These are phyloP conservation scores for Sarcophaga rosellei DNA, from an alignment of 2,888 invertebrate genomes.

Conservation along the genomic window DNA sequence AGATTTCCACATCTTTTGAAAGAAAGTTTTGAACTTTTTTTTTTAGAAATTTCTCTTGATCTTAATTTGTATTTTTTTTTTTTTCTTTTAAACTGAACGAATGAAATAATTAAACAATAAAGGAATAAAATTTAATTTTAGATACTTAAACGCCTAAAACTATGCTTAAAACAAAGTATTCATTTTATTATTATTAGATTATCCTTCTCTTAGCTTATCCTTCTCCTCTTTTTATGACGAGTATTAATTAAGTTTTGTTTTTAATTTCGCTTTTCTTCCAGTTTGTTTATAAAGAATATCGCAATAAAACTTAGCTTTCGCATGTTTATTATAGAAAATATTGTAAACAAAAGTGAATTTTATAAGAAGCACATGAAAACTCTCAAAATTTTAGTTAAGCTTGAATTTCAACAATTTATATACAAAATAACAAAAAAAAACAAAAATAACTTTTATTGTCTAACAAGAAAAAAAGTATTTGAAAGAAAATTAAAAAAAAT, in stretches of 20 bases:
- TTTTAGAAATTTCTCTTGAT: background rate
- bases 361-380: slow-evolving; percentile 4
- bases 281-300: slow-evolving; percentile 33
- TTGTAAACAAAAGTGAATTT: slow-evolving; percentile 27
- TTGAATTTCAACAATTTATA: slow-evolving; percentile 47
- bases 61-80: background rate
- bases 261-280: slow-evolving; percentile 37
- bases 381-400: slow-evolving; percentile 55
- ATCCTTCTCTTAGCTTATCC: background rate
- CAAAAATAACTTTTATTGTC: slow-evolving; percentile 49
- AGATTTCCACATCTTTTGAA: slow-evolving; percentile 7
- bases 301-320: slow-evolving; percentile 30
- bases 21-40: slow-evolving; percentile 30
- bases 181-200: background rate
- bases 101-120: background rate
- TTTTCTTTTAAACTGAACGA: background rate
- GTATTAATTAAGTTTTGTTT: slow-evolving; percentile 13
- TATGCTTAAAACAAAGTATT: background rate
- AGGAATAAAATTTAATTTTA: slow-evolving; percentile 11
- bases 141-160: slow-evolving; percentile 1
- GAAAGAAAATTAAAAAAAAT: slow-evolving; percentile 39
- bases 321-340: slow-evolving; percentile 49
- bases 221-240: background rate
- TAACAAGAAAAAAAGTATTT: slow-evolving; percentile 57
- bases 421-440: too few relatives aligned